Evolutionary conservation across 2,113 vertebrate species (phyloP).

Genomic region (Dinomys branickii): DNA sequence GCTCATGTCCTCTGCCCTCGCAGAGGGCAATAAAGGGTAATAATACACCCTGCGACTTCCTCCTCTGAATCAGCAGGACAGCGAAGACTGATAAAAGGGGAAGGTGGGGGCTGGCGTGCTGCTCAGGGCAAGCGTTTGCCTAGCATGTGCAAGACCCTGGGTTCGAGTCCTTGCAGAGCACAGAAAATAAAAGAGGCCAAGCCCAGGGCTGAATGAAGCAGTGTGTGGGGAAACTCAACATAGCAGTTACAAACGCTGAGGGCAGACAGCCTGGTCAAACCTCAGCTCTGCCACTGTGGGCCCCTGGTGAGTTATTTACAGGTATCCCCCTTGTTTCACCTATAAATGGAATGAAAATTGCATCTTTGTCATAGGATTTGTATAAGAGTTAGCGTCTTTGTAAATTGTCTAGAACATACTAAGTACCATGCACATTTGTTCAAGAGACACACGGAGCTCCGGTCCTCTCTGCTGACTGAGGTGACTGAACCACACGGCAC

Average conservation of each 20-base stretch:
- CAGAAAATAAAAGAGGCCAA: not conserved
- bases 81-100: not conserved
- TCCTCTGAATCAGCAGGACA: conserved; percentile 19
- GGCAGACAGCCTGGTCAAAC: not conserved
- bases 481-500: not conserved
- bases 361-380: not conserved
- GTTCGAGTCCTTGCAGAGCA: not conserved
- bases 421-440: not conserved
- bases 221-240: not conserved
- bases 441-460: not conserved
- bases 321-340: not conserved
- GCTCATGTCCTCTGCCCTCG: conserved; percentile 35
- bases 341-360: not conserved
- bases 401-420: not conserved
- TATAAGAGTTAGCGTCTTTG: not conserved
- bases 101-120: not conserved
- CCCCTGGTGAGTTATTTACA: not conserved
- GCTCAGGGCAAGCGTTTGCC: not conserved
- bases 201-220: not conserved
- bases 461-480: not conserved
- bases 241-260: not conserved
- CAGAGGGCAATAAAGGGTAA: conserved; percentile 41
- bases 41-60: not conserved
- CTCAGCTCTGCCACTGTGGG: not conserved
- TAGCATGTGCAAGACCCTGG: not conserved